Evolutionary conservation across 2,888 invertebrate species (phyloP), one percentile per base, ranked within the genome.

Genomic region (Nezara viridula): DNA sequence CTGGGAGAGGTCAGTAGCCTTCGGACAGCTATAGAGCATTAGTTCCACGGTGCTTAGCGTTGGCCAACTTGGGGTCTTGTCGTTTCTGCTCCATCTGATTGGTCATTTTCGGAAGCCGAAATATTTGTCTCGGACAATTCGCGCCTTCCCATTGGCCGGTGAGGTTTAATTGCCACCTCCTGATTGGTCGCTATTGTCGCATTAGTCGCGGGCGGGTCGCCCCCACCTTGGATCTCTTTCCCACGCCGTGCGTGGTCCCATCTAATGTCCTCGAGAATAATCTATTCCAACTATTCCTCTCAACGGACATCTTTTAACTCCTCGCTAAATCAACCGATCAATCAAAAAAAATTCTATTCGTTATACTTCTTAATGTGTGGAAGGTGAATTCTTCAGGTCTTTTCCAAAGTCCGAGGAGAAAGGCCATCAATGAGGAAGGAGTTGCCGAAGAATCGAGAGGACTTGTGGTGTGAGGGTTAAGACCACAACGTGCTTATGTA

Each of bases 1-100:
- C 14, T 73, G 73, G 37, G 37, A 21, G 73, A 77, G 81, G 81
- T 81, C 81, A 81, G 81, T 44, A 81, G 44, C 81, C 81, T 81
- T 40, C 24, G 40, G 37, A 37, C 21, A 40, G 77, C 77, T 40
- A 77, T 81, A 81, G 81, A 81, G 81, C 44, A 81, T 81, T 81
- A 81, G 81, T 81, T 81, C 81, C 81, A 44, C 14, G 44, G 44
- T 40, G 44, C 81, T 44, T 81, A 81, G 44, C 24, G 44, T n/a
- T 44, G n/a, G n/a, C 81, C 40, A 44, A 44, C 66, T 73, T 60
- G 24, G 9, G 14, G 16, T 19, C 73, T 73, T 4, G 24, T 37
- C 24, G 40, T 4, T 21, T 14, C 60, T 60, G 66, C 66, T 73
- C 44, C 44, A 81, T 47, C 44, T 81, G 44, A 14, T 47, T 16